Base-by-base conservation (phyloP, 2,888 invertebrate genomes). In the Drosophila atroscutellata region DNA sequence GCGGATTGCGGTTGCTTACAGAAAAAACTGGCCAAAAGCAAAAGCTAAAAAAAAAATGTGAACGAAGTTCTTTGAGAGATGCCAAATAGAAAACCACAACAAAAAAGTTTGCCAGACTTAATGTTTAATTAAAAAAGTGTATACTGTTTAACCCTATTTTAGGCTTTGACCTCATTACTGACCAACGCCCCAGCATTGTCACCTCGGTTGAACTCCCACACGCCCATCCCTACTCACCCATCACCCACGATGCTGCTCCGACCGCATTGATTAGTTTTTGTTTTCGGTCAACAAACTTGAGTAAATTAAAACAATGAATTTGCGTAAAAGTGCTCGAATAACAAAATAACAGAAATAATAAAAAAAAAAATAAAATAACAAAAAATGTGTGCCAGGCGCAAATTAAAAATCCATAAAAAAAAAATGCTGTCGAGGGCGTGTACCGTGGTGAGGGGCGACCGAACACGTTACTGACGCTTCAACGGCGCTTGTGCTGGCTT, bases 231-330 rank as follows among this genome's bases (percentile, higher is more conserved):
- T 26, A 24, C 26, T 9, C 47, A 11, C n/a, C 24, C 49, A 45
- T 15, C 18, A n/a, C 18, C 26, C 54, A 28, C 24, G 34, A 57
- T 54, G 45, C 45, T 45, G 45, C 15, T 24, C 8, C 66, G 37
- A 50, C 52, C 56, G 59, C 81, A 84, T 85, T 85, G 86, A 85
- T 85, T 86, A 86, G 85, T 85, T 85, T 85, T 83, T 85, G 84
- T 82, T 86, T 83, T 83, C 83, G 87, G 82, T 83, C 87, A 86
- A 86, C 86, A 83, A 84, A 86, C 88, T 86, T 86, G 76, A 75
- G 80, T 88, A 88, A 86, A 88, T 88, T 86, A 83, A 85, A 88
- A 88, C 86, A 86, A 86, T 86, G 86, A 86, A 88, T 88, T 84
- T 88, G 84, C 86, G 84, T 80, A 80, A 86, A 87, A 87, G 72